Evolutionary conservation across 2,113 vertebrate genomes (phyloP), one percentile per base, ranked within the genome.

Genomic region (Scortum barcoo): DNA sequence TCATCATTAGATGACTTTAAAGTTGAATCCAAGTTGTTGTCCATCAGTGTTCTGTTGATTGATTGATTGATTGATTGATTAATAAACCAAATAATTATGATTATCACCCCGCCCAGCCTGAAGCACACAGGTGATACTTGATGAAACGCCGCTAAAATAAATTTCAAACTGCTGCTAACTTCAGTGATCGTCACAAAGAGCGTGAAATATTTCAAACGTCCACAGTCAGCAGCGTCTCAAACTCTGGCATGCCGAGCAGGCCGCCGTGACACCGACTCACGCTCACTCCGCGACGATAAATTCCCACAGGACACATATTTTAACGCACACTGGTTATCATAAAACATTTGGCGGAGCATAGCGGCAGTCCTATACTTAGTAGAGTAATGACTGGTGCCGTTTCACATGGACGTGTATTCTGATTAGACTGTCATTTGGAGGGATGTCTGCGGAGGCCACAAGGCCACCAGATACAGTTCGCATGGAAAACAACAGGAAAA

Each of bases 401-500:
- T 93, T 90, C 78, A 91, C 87, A 86, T 33, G 84, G 88, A 94
- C 87, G 88, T 89, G 91, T 91, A 83, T 93, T 93, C 93, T 92
- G 91, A 95, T 95, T 89, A 91, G 88, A 91, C 91, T 94, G 92
- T 93, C 93, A 93, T 94, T 91, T 94, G 87, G 88, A 81, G 83
- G 86, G 84, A 86, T 63, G 89, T 86, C 86, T 93, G 92, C 60
- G 88, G 91, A 68, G 10, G 85, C 87, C 76, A 54, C 85, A 74
- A 72, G 88, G 85, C 86, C 88, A 83, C 84, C 67, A 83, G 88
- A 87, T 76, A 81, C 86, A 87, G 78, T 78, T 87, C 82, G 78
- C 81, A 74, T 65, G 81, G 86, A 93, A 91, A 93, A 93, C 89
- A 36, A 36, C 33, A 36, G 33, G 33, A 36, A 36, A 36, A 92